phyloP scores from a whole-genome alignment of 2,113 vertebrate genomes.

The Muntiacus muntjak region DNA sequence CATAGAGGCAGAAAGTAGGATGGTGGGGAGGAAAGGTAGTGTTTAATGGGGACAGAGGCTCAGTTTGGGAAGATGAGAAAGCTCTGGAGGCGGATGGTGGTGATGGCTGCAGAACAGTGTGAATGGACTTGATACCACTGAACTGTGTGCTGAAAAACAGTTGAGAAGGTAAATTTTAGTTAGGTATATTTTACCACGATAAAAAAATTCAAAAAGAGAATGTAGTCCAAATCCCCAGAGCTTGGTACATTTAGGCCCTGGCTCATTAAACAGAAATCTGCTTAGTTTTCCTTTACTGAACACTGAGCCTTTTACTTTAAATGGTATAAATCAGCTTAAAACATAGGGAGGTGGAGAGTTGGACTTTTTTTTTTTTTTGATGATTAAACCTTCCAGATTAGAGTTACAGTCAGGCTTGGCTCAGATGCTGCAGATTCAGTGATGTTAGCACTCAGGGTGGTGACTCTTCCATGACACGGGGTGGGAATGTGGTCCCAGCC shows the following conservation, averaged over 20 bases:
- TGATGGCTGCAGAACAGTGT: background rate
- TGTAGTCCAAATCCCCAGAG: background rate
- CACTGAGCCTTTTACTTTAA: background rate
- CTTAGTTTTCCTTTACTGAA: background rate
- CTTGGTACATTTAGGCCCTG: background rate
- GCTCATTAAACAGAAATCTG: background rate
- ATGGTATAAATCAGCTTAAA: background rate
- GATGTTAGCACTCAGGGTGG: background rate
- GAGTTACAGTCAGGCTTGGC: background rate
- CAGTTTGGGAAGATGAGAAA: background rate
- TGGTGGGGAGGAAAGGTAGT: background rate
- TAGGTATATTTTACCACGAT: background rate
- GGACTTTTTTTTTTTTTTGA: background rate
- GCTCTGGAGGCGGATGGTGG: background rate
- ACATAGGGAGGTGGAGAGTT: background rate
- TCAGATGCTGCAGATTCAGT: background rate
- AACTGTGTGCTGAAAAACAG: background rate
- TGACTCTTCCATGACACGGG: accelerated
- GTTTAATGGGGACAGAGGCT: background rate
- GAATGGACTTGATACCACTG: background rate
- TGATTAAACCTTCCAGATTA: background rate
- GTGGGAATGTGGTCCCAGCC: too few species aligned
- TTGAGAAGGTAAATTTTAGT: background rate
- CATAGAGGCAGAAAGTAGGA: background rate
- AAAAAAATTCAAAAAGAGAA: background rate